Evolutionary conservation across 1,140 invertebrate genomes (phyloP), one percentile per base, ranked within the genome.

Genomic region (Contarinia nasturtii): DNA sequence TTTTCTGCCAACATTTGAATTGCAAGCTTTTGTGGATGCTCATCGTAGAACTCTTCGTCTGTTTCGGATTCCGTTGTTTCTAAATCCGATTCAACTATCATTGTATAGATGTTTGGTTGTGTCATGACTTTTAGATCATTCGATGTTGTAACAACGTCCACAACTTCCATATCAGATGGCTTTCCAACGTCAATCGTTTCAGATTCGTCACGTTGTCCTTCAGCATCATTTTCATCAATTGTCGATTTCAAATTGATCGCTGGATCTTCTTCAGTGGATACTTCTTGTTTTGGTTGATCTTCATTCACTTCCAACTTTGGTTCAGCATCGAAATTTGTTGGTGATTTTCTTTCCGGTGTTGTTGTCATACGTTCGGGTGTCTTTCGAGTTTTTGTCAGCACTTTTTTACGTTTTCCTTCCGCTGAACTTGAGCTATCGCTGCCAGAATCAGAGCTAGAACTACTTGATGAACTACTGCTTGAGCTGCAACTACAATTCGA

Each of bases 41-140:
- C 74, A 58, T 86, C 82, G 58, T 87, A 86, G 64, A 87, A 87
- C 52, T 86, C 82, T 65, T 86, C 83, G 59, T 88, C 85, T 2
- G 83, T 85, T 38, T 82, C 80, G 27, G 82, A 80, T 58, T 87
- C 79, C 20, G 79, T 77, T 0, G 83, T 87, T 50, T 86, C 82
- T 11, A 87, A 67, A 58, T 89, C 86, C 1, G 82, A 82, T 64
- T 88, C 86, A 21, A 68, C 65, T 38, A 84, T 72, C 8, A 49
- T 21, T 10, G 27, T 27, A 10, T 27, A 34, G 2, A 36, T 7
- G 42, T 18, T 19, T 44, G 18, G 14, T 10, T 20, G 19, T 44
- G 60, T 56, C n/a, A n/a, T n/a, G 38, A 57, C 3, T 27, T 27
- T 27, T 10, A 5, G 3, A 10, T 27, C 27, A 27, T 56, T 10